Evolutionary conservation across 2,113 vertebrate species (phyloP), one percentile per base, ranked within the genome.

Genomic region (Reinhardtius hippoglossoides): DNA sequence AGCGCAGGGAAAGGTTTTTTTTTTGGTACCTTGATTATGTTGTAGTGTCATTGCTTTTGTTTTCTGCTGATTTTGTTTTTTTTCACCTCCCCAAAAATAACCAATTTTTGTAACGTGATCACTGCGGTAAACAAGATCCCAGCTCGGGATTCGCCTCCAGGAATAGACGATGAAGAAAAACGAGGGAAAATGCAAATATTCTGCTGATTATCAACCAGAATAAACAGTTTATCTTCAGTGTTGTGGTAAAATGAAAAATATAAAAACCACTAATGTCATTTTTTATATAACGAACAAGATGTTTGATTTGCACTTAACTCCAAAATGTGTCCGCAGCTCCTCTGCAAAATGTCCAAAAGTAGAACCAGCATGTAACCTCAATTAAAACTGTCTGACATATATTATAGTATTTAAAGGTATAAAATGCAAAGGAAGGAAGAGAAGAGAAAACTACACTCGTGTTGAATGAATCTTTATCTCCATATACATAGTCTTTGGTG

Each of bases 101-200:
- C 12, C 40, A 15, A 3, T 15, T 57, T 48, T 35, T 60, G 20
- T 66, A 24, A 56, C 67, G 12, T 58, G 48, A 67, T 62, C 44
- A 57, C 4, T 58, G 50, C 57, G 4, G 50, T 63, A 68, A 62
- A 77, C 48, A 77, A 37, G 31, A 13, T 50, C 27, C 16, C 14
- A 7, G 40, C 67, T 65, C 46, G 23, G 40, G 44, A 35, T 16
- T 0, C n/a, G 37, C 57, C 57, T 68, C 48, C 26, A 16, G 70
- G 27, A 26, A 67, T 3, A 73, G n/a, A 67, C 15, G 2, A 31
- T 18, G 42, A 52, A 42, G 62, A 70, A 9, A 62, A 76, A 68
- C 62, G 23, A 9, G 23, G 37, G 9, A 16, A 65, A 78, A 65
- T 78, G 61, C 37, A 64, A 42, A 44, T 46, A 44, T 23, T 42